phyloP scores from a whole-genome alignment of 2,888 invertebrate genomes.

The Sthenelais limicola region DNA sequence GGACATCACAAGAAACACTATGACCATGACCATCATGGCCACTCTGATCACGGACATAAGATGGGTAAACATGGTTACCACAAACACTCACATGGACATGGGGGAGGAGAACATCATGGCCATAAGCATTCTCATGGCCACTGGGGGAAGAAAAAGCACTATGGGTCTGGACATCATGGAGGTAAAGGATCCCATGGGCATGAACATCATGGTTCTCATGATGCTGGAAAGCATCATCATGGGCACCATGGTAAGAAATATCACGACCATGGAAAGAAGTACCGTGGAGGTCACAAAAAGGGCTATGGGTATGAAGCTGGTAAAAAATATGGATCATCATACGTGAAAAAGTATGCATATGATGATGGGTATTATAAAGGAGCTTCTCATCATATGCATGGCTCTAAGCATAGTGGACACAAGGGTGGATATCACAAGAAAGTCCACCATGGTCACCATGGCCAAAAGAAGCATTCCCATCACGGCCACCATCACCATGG shows the following conservation, averaged over 20 bases:
- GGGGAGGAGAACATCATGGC: conserved; percentile 7
- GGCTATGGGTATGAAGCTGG: background rate
- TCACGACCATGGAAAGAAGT: conserved; percentile 12
- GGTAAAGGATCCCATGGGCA: background rate
- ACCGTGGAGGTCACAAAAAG: background rate
- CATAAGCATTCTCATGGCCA: background rate
- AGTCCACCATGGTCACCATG: conserved; percentile 1
- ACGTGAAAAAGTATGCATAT: conserved; percentile 10
- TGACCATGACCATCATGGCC: conserved; percentile 1
- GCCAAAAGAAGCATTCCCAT: background rate
- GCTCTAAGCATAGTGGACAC: background rate
- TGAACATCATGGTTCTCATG: conserved; percentile 13
- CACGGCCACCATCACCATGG: conserved; percentile 11
- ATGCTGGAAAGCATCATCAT: background rate
- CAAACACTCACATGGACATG: conserved; percentile 15
- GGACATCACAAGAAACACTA: background rate
- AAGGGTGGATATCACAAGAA: background rate
- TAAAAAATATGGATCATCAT: conserved; percentile 13
- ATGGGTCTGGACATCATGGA: background rate
- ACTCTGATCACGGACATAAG: background rate
- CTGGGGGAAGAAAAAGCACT: background rate
- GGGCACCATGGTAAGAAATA: background rate
- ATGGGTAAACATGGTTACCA: conserved; percentile 2
- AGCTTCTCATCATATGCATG: background rate
- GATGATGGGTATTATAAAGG: conserved; percentile 1